Conservation (phyloP, 2,113 vertebrate genomes). For the Grammomys surdaster region DNA sequence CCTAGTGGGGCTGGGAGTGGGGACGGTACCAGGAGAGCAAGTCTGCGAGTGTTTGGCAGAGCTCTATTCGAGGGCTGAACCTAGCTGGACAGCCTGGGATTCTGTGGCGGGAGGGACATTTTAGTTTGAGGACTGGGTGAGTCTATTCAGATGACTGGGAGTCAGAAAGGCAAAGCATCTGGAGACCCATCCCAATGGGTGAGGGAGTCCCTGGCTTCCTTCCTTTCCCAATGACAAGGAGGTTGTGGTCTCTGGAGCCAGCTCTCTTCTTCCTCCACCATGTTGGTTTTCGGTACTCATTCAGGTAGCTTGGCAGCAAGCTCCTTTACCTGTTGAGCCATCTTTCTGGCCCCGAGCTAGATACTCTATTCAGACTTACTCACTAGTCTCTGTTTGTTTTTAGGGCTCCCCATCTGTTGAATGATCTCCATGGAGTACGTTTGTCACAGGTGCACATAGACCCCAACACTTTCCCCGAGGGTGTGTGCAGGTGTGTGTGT, state of each 20-base stretch:
- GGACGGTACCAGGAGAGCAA: background rate
- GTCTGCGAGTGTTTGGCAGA: constrained; percentile 8
- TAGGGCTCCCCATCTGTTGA: background rate
- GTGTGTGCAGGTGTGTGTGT: background rate
- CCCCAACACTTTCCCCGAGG: rapidly evolving
- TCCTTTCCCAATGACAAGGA: background rate
- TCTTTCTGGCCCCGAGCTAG: background rate
- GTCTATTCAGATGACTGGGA: background rate
- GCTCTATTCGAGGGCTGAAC: background rate
- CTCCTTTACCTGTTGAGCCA: background rate
- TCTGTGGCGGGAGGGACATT: background rate
- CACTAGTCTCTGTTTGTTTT: background rate
- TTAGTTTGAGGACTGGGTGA: background rate
- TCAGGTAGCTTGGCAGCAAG: background rate
- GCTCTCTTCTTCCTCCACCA: background rate
- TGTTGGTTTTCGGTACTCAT: background rate
- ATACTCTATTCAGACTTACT: background rate
- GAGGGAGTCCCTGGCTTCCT: rapidly evolving
- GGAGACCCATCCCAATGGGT: background rate
- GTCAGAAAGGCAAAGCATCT: too few relatives aligned
- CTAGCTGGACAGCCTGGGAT: background rate
- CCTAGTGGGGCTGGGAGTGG: background rate
- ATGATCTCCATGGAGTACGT: background rate
- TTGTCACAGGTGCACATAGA: background rate
- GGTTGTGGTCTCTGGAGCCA: background rate